Evolutionary conservation across 2,888 invertebrate species (phyloP).

Genomic region (Acanthoscelides obtectus): DNA sequence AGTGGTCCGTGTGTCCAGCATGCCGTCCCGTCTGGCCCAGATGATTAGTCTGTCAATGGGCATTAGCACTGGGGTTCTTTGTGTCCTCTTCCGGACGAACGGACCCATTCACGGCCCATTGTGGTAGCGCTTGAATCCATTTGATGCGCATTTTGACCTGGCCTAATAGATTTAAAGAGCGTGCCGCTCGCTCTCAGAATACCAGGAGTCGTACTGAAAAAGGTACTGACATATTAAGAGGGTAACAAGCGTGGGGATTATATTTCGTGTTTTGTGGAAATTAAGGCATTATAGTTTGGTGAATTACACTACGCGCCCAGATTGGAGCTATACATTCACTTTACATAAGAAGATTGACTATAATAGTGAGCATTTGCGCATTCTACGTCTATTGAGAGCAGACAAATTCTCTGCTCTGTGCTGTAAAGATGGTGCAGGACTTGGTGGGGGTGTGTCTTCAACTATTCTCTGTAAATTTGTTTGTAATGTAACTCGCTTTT

Average conservation of each 20-base stretch:
- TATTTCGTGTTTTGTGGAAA: background rate
- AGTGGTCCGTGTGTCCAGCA: background rate
- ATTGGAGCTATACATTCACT: too few relatives aligned
- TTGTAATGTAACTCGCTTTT: too few relatives aligned
- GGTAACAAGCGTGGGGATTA: background rate
- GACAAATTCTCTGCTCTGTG: too few relatives aligned
- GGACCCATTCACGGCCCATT: constrained; percentile 17
- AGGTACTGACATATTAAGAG: background rate
- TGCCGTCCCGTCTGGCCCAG: constrained; percentile 13
- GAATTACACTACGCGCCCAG: too few relatives aligned
- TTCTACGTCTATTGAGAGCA: too few relatives aligned
- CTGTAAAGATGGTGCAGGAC: too few relatives aligned
- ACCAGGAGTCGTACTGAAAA: background rate
- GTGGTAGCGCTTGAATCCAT: background rate
- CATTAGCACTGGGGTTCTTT: constrained; percentile 35
- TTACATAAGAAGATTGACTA: too few relatives aligned
- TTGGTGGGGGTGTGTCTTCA: too few relatives aligned
- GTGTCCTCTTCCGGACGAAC: constrained; percentile 31
- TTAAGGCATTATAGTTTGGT: background rate
- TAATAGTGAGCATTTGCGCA: too few relatives aligned
- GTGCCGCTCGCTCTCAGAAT: background rate
- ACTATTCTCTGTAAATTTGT: too few relatives aligned
- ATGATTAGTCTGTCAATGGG: constrained; percentile 40
- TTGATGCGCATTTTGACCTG: background rate
- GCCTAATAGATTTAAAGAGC: background rate